Conservation (phyloP, 2,888 invertebrate species). For the Barypeithes pellucidus region DNA sequence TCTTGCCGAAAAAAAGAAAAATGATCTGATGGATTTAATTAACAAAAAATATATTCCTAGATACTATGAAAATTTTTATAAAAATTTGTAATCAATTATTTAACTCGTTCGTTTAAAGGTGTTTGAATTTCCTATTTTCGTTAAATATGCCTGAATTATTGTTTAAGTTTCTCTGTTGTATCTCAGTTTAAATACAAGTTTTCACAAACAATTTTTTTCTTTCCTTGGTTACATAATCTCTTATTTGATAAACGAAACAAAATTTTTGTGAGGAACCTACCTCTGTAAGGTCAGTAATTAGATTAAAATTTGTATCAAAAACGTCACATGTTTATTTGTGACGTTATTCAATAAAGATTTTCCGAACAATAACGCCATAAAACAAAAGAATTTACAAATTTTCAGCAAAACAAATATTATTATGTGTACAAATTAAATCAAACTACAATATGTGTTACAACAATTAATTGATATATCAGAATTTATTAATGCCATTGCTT, state of each 20-base stretch:
- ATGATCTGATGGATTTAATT: too few species aligned
- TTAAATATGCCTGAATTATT: too few species aligned
- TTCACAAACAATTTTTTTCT: not conserved
- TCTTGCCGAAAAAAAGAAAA: not conserved
- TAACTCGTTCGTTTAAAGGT: not conserved
- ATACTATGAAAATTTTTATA: not conserved
- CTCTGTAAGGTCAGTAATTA: too few species aligned
- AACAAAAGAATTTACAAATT: not conserved
- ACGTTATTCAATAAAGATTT: too few species aligned
- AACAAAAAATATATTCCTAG: not conserved
- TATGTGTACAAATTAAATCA: not conserved
- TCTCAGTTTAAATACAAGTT: too few species aligned
- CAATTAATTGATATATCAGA: too few species aligned
- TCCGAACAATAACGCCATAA: not conserved
- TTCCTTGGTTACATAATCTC: not conserved
- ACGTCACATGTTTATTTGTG: not conserved
- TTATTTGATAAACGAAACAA: not conserved
- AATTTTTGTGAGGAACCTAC: too few species aligned
- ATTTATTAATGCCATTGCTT: not conserved
- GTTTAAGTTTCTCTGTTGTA: not conserved
- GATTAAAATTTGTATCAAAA: not conserved
- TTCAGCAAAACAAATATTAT: not conserved
- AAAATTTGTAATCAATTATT: not conserved
- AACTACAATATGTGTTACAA: not conserved
- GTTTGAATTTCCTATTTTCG: too few species aligned